Base-by-base conservation (phyloP, 1,140 invertebrate genomes). In the Drosophila busckii region DNA sequence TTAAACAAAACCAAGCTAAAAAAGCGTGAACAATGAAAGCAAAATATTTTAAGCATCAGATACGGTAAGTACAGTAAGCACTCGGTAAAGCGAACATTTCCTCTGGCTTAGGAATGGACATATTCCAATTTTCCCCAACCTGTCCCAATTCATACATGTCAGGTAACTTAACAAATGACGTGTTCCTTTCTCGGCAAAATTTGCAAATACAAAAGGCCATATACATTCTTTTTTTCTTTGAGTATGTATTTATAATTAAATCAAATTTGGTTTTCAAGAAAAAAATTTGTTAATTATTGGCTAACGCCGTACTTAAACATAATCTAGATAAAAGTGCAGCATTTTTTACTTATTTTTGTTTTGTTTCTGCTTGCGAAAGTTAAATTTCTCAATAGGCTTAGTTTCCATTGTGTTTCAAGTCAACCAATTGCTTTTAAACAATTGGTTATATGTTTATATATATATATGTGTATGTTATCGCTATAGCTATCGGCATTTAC, bases 1-100 rank as follows among this genome's bases (percentile, higher is more conserved):
- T 56, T 42, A 50, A 58, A 49, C 45, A 32, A 45, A 19, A 58
- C 16, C 9, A 56, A 56, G 26, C 38, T n/a, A n/a, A n/a, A 29
- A 60, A 58, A 34, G 42, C 16, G 34, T 49, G 22, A 42, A 32
- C 32, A 38, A 37, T 20, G 35, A 55, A 5, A 31, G 2, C 3
- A 48, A 37, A n/a, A n/a, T n/a, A n/a, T 4, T 7, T 22, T 8
- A 34, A 42, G 4, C 8, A n/a, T n/a, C n/a, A n/a, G n/a, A n/a
- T n/a, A n/a, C n/a, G n/a, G n/a, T n/a, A n/a, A n/a, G n/a, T n/a
- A n/a, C n/a, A n/a, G n/a, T n/a, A n/a, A n/a, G n/a, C n/a, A n/a
- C n/a, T n/a, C n/a, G n/a, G n/a, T n/a, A n/a, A n/a, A n/a, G n/a
- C n/a, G n/a, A n/a, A n/a, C n/a, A n/a, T n/a, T n/a, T n/a, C n/a